A percentile compares a stretch with the other conserved stretches of the same genome.
Conservation (phyloP, 2,113 vertebrate genomes). For the Polyodon spathula region DNA sequence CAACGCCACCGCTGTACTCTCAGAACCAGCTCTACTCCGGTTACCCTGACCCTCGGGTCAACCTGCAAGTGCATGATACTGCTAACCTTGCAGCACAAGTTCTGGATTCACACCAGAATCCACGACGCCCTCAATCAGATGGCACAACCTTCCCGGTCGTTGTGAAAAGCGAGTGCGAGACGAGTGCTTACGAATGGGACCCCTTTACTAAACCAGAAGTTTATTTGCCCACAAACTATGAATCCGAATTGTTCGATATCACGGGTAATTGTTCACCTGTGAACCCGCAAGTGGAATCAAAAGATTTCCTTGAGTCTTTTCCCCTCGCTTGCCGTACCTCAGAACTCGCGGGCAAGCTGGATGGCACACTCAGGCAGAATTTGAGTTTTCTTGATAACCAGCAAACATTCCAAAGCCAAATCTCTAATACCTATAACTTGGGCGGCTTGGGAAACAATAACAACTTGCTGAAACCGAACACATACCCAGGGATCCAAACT, state of each 20-base stretch:
- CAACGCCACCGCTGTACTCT: constrained; percentile 39
- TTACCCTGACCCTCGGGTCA: constrained; percentile 50
- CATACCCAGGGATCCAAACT: constrained; percentile 45
- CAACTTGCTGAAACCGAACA: constrained; percentile 38
- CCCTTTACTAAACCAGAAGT: constrained; percentile 54
- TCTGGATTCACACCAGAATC: constrained; percentile 54
- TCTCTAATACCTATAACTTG: constrained; percentile 56
- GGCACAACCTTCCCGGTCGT: constrained; percentile 68
- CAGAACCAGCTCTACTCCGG: constrained; percentile 54
- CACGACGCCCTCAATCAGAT: constrained; percentile 67
- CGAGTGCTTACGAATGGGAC: constrained; percentile 76
- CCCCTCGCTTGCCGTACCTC: constrained; percentile 53
- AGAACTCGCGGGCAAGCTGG: constrained; percentile 62
- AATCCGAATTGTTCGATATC: constrained; percentile 59
- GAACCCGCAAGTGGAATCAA: constrained; percentile 61
- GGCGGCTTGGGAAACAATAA: constrained; percentile 42
- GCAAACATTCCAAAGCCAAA: constrained; percentile 50
- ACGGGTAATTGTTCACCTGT: constrained; percentile 54
- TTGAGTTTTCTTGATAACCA: constrained; percentile 57
- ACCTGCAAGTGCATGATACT: constrained; percentile 50
- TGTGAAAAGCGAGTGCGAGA: constrained; percentile 74
- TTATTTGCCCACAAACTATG: constrained; percentile 61
- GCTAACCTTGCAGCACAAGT: constrained; percentile 55
- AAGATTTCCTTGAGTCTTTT: constrained; percentile 63
- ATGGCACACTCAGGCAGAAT: constrained; percentile 59